Evolutionary conservation across 2,797 vertebrate genomes (phyloP).

Genomic region (Microchirus variegatus): DNA sequence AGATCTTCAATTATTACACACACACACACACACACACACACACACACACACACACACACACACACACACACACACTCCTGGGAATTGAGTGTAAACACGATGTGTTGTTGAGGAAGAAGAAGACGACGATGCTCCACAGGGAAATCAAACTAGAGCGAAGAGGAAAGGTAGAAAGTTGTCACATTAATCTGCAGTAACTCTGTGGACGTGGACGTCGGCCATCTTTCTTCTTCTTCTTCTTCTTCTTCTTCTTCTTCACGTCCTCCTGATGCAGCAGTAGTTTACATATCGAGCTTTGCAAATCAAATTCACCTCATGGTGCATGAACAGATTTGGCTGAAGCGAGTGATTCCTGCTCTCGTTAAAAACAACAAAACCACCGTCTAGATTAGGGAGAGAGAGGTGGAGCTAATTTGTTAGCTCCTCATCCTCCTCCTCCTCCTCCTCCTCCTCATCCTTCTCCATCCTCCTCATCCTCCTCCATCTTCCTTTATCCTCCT

Average conservation of each 20-base stretch:
- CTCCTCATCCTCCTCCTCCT: too few species aligned
- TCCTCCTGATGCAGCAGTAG: conserved; percentile 5
- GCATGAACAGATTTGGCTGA: conserved; percentile 53
- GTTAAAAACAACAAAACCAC: too few species aligned
- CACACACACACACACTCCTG: conserved; percentile 2
- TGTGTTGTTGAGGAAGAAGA: conserved; percentile 49
- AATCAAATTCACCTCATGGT: conserved; percentile 64
- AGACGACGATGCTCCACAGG: conserved; percentile 35
- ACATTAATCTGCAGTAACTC: background rate
- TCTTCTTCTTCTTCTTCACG: conserved; percentile 22
- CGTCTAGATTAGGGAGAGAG: too few species aligned
- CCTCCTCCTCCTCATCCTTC: too few species aligned
- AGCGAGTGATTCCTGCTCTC: conserved; percentile 50
- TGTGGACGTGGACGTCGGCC: background rate
- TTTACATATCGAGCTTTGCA: conserved; percentile 74
- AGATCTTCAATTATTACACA: too few species aligned
- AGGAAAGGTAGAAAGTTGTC: conserved; percentile 27
- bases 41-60: background rate
- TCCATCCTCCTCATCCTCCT: too few species aligned
- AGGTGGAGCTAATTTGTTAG: too few species aligned
- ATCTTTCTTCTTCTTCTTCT: background rate
- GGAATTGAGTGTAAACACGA: conserved; percentile 29
- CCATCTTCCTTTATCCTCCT: too few species aligned
- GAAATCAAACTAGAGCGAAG: conserved; percentile 52
- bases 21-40: conserved; percentile 7